phyloP scores from a whole-genome alignment of 1,140 invertebrate genomes.

The Drosophila fuyamai region DNA sequence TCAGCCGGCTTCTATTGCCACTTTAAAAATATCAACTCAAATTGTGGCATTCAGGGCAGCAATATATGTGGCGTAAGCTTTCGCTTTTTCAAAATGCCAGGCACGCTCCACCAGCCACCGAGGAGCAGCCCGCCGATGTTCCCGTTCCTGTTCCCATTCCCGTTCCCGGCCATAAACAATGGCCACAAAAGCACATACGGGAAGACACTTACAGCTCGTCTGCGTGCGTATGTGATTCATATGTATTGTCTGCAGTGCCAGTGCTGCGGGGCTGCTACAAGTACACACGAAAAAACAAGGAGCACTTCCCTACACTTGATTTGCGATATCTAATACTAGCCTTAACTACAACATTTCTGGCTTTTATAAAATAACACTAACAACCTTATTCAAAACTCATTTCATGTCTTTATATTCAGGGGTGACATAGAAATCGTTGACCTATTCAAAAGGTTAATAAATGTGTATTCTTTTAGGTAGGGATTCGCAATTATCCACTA shows the following conservation, averaged over 20 bases:
- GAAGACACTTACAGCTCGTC: slow-evolving; percentile 43
- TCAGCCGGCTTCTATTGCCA: slow-evolving; percentile 26
- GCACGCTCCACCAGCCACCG: slow-evolving; percentile 60
- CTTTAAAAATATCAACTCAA: slow-evolving; percentile 80
- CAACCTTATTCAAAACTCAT: too few relatives aligned
- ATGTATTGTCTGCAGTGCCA: slow-evolving; percentile 43
- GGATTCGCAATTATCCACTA: too few relatives aligned
- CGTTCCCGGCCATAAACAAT: slow-evolving; percentile 71
- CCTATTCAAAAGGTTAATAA: too few relatives aligned
- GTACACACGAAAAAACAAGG: slow-evolving; percentile 6
- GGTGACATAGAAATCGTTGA: too few relatives aligned
- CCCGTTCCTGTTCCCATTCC: too few relatives aligned
- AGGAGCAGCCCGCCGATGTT: too few relatives aligned
- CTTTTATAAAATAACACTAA: too few relatives aligned
- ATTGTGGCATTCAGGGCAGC: slow-evolving; percentile 68
- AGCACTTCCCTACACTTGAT: too few relatives aligned
- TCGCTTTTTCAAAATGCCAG: slow-evolving; percentile 67
- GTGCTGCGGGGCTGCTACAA: slow-evolving; percentile 13
- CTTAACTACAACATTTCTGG: too few relatives aligned
- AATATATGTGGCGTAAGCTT: slow-evolving; percentile 59
- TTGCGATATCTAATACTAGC: too few relatives aligned
- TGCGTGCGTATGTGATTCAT: slow-evolving; percentile 41
- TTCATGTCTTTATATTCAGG: too few relatives aligned
- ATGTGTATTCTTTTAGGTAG: too few relatives aligned
- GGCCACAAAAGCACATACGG: slow-evolving; percentile 52